Conservation (phyloP, 2,797 vertebrate genomes). For the Linurgus olivaceus region DNA sequence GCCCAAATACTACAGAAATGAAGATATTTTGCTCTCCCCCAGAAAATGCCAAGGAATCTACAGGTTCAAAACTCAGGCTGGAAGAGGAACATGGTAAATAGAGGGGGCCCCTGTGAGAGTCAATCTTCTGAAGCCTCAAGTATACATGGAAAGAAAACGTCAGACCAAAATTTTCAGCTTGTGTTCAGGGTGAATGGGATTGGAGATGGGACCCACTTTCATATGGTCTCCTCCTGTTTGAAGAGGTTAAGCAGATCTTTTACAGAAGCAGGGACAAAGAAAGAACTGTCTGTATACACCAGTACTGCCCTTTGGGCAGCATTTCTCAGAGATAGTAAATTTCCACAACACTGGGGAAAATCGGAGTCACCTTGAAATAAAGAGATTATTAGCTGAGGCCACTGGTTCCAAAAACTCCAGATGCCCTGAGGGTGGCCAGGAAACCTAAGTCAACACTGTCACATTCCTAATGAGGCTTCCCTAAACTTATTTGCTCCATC, state of each 20-base stretch:
- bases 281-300: background rate
- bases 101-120: background rate
- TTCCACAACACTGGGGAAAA: background rate
- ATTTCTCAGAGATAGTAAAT: background rate
- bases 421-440: background rate
- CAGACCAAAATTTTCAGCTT: background rate
- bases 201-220: background rate
- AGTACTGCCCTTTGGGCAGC: background rate
- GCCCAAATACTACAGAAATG: background rate
- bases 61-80: background rate
- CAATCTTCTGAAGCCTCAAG: accelerated
- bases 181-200: background rate
- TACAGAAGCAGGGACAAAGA: background rate
- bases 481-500: background rate
- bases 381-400: background rate
- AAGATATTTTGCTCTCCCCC: background rate
- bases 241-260: background rate
- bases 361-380: background rate
- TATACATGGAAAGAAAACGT: accelerated
- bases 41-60: background rate
- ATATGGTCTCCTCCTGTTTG: background rate
- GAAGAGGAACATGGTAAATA: background rate
- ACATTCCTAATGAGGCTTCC: background rate
- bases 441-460: background rate
- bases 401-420: background rate